Base-by-base conservation (phyloP, 2,888 invertebrate species). In the Sphecodes monilicornis region DNA sequence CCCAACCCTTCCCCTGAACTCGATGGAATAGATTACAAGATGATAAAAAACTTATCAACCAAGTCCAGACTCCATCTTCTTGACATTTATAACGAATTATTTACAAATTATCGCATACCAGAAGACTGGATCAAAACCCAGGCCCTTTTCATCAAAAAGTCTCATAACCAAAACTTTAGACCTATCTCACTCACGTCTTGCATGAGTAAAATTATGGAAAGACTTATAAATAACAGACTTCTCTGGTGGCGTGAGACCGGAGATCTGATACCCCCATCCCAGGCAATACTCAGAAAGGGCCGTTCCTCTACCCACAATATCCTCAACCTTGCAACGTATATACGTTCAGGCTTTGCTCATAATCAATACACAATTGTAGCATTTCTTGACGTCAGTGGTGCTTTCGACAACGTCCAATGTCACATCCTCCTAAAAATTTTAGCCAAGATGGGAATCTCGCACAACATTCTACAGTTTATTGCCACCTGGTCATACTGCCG, bases 21-120 rank as follows among this genome's bases (percentile, higher is more conserved):
- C 1, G 60, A 60, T 3, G 26, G 26, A 5, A 60, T 73, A 0
- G 73, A 73, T 2, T 73, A 73, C 13, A 39, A 41, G 0, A 73
- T 76, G 66, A 76, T 81, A 3, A 39, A 64, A 18, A 16, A 68
- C 22, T 43, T 73, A 0, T 41, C 39, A 1, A 13, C 3, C 18
- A 68, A 16, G 2, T 36, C 41, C 3, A 64, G 16, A 66, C 32
- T 80, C 0, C 5, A 68, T 1, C 6, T 78, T 0, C 4, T 73
- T 13, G 72, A 78, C 29, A 16, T 76, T 3, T 36, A n/a, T 13
- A 81, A 81, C n/a, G 46, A 73, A 5, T n/a, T 77, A 1, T 81
- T 26, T 3, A 41, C 0, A 8, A 22, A 2, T 0, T 0, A 29
- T 0, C 0, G 1, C 1, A 13, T 72, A 3, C 77, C 77, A 6